phyloP scores from a whole-genome alignment of 2,888 invertebrate species.

The Odiellus spinosus region DNA sequence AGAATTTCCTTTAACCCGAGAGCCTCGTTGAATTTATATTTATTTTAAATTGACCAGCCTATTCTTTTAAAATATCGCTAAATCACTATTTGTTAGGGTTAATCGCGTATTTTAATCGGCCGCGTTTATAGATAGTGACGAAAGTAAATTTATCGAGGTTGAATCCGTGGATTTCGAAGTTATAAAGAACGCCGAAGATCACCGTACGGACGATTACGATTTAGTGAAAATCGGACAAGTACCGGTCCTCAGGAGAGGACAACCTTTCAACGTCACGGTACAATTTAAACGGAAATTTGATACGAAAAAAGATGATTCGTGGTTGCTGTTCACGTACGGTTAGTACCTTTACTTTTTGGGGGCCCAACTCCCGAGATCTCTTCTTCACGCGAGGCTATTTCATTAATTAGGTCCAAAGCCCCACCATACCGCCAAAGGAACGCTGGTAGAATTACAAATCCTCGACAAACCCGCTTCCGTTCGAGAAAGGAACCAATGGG shows the following conservation, averaged over 20 bases:
- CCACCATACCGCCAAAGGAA: constrained; percentile 44
- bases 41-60: too few species aligned
- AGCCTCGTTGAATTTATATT: too few species aligned
- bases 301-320: constrained; percentile 55
- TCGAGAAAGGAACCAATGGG: constrained; percentile 45
- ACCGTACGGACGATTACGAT: constrained; percentile 51
- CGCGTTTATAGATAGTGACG: too few species aligned
- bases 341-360: neutral
- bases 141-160: constrained; percentile 14
- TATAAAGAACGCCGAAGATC: constrained; percentile 47
- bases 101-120: too few species aligned
- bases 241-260: constrained; percentile 52
- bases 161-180: constrained; percentile 43
- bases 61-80: too few species aligned
- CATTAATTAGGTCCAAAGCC: constrained; percentile 42
- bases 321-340: constrained; percentile 16
- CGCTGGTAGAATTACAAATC: constrained; percentile 43
- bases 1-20: too few species aligned
- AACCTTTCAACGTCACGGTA: constrained; percentile 49
- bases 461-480: constrained; percentile 39
- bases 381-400: neutral
- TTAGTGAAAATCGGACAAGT: constrained; percentile 36
- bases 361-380: neutral
- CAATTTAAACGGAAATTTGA: constrained; percentile 56
- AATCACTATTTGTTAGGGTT: too few species aligned